A percentile compares a stretch with the other conserved stretches of the same genome.
Evolutionary conservation across 2,113 vertebrate genomes (phyloP).

Genomic region (Perca flavescens): DNA sequence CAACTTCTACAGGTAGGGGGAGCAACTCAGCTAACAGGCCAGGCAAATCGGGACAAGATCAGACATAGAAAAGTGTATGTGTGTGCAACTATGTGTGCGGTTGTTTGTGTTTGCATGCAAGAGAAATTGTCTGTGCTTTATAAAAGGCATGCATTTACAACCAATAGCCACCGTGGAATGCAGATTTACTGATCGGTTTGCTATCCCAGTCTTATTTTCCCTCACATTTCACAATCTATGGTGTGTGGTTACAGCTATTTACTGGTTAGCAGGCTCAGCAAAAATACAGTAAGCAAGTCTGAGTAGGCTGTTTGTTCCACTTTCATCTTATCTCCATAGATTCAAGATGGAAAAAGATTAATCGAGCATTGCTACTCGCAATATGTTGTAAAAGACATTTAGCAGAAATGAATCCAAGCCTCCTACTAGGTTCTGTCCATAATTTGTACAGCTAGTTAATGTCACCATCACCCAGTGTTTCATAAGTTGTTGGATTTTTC

Average conservation of each 20-base stretch:
- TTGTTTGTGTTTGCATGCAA: constrained; percentile 38
- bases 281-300: constrained; percentile 39
- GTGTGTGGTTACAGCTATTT: constrained; percentile 70
- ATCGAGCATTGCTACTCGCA: background rate
- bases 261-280: constrained; percentile 70
- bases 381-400: constrained; percentile 22
- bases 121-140: background rate
- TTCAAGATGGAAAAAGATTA: constrained; percentile 32
- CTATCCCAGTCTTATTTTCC: constrained; percentile 66
- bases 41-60: background rate
- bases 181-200: constrained; percentile 53
- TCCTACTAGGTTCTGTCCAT: constrained; percentile 65
- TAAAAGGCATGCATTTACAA: constrained; percentile 26
- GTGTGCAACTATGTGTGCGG: constrained; percentile 15
- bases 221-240: constrained; percentile 72
- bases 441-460: constrained; percentile 67
- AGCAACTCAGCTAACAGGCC: background rate
- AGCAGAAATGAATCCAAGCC: constrained; percentile 64
- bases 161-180: constrained; percentile 47
- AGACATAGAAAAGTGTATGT: background rate
- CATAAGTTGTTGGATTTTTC: constrained; percentile 81
- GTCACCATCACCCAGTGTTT: constrained; percentile 75
- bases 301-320: constrained; percentile 55
- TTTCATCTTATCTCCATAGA: constrained; percentile 46
- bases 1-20: constrained; percentile 84